Evolutionary conservation across 2,888 invertebrate genomes (phyloP).

Genomic region (Lasioglossum marginatum): DNA sequence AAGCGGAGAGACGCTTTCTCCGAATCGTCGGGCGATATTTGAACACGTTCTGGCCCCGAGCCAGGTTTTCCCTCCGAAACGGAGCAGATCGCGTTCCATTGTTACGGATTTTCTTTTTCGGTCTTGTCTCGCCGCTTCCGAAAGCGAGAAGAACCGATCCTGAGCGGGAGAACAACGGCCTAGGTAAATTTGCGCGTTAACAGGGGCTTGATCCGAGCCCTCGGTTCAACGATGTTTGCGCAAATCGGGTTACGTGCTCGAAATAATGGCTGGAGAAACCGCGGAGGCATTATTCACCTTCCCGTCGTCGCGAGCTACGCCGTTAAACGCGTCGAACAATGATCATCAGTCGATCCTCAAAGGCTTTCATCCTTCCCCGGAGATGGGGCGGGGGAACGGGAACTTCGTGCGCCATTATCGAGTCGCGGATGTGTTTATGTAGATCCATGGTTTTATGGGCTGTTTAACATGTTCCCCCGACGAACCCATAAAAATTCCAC

Average conservation of each 20-base stretch:
- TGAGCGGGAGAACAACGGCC: not conserved
- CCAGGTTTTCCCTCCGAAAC: slow-evolving; percentile 53
- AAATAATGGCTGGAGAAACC: slow-evolving; percentile 24
- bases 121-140: not conserved
- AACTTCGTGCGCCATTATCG: not conserved
- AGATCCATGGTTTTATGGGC: slow-evolving; percentile 5
- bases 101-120: slow-evolving; percentile 56
- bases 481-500: not conserved
- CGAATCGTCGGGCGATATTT: slow-evolving; percentile 57
- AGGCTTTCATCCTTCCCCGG: not conserved
- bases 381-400: not conserved
- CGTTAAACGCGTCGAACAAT: not conserved
- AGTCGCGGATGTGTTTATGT: slow-evolving; percentile 7
- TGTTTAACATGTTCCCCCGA: not conserved
- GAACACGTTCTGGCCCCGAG: slow-evolving; percentile 61
- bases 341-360: not conserved
- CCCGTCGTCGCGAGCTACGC: not conserved
- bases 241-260: slow-evolving; percentile 9
- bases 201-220: not conserved
- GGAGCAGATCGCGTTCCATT: slow-evolving; percentile 19
- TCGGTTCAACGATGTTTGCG: slow-evolving; percentile 4
- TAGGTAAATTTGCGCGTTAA: slow-evolving; percentile 26
- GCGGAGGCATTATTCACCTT: not conserved
- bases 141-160: not conserved
- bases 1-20: slow-evolving; percentile 63